Conservation (phyloP, 2,797 vertebrate species). For the Cynodonichthys magdalenae region DNA sequence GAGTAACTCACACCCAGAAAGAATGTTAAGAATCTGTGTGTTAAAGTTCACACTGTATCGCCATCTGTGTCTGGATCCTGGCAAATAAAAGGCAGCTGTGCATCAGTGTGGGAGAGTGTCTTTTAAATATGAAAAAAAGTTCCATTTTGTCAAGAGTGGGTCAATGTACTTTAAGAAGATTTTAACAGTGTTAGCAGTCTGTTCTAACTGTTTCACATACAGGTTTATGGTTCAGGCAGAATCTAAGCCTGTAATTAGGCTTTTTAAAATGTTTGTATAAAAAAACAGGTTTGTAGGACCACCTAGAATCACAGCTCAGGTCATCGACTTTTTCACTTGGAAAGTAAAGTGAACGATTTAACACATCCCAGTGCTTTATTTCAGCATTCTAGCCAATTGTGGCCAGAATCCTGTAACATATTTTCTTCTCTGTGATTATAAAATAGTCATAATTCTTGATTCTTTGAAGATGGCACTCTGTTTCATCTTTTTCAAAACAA, state of each 20-base stretch:
- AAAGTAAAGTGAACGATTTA: conserved; percentile 31
- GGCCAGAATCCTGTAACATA: conserved; percentile 21
- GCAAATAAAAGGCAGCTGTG: conserved; percentile 78
- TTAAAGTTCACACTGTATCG: conserved; percentile 77
- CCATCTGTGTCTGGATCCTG: conserved; percentile 69
- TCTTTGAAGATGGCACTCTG: conserved; percentile 10
- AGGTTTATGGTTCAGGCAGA: conserved; percentile 15
- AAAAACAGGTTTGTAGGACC: conserved; percentile 49
- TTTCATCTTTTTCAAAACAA: conserved; percentile 37
- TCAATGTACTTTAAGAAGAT: background rate
- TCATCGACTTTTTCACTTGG: conserved; percentile 57
- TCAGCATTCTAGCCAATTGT: conserved; percentile 39
- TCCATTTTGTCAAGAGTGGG: conserved; percentile 9
- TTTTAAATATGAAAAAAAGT: conserved; percentile 6
- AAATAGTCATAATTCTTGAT: conserved; percentile 2
- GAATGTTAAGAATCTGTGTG: conserved; percentile 80
- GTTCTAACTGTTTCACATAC: background rate
- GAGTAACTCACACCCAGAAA: conserved; percentile 69
- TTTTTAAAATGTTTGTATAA: conserved; percentile 38
- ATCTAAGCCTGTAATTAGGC: conserved; percentile 40
- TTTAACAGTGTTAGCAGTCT: background rate
- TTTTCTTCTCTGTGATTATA: conserved; percentile 23
- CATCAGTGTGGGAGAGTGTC: conserved; percentile 26
- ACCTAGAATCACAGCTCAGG: conserved; percentile 44
- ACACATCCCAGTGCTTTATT: conserved; percentile 1